phyloP scores from a whole-genome alignment of 2,113 vertebrate genomes.

The Picathartes gymnocephalus region DNA sequence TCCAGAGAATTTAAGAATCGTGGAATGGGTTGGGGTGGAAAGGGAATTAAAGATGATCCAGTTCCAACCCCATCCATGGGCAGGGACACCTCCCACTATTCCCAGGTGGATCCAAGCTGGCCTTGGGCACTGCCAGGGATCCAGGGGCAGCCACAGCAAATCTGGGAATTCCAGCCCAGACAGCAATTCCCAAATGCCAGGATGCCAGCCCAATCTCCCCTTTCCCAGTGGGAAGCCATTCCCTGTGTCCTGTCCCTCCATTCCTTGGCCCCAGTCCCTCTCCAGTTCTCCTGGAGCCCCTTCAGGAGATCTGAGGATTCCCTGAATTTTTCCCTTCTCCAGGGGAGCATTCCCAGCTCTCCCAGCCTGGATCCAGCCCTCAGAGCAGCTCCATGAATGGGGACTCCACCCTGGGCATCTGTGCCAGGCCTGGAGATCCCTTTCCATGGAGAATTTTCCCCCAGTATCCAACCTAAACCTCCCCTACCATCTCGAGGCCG shows the following conservation, averaged over 20 bases:
- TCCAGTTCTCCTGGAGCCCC: background rate
- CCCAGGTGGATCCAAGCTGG: fast-evolving
- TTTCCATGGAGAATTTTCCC: background rate
- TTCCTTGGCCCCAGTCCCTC: background rate
- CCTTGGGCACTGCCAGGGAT: background rate
- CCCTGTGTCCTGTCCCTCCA: background rate
- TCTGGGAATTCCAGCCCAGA: background rate
- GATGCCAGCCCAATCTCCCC: background rate
- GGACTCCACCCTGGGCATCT: background rate
- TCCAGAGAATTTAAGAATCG: background rate
- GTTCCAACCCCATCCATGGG: fast-evolving
- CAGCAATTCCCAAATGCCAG: background rate
- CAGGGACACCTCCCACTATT: fast-evolving
- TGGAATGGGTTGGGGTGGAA: background rate
- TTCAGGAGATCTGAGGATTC: fast-evolving
- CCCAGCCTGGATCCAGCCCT: background rate
- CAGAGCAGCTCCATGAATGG: background rate
- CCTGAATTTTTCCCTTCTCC: background rate
- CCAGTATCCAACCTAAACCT: background rate
- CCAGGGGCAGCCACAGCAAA: background rate
- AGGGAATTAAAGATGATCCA: background rate
- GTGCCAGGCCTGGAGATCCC: background rate
- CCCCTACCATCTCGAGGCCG: fast-evolving
- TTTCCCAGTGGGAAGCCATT: background rate
- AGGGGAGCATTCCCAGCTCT: background rate